Base-by-base conservation (phyloP, 1,140 invertebrate genomes). In the Grapholita molesta region DNA sequence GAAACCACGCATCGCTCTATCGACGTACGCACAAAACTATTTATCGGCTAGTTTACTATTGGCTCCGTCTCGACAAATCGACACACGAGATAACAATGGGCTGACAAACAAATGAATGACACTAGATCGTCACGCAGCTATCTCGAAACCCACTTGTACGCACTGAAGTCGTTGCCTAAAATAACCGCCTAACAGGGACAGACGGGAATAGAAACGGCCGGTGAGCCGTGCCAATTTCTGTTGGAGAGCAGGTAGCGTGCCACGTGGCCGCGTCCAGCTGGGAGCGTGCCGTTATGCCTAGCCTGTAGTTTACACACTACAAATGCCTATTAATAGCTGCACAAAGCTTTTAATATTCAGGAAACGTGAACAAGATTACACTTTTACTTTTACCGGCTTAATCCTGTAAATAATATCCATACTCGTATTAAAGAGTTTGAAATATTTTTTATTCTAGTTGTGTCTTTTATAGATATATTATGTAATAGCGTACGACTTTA, bases 81-180 rank as follows among this genome's bases (percentile, higher is more conserved):
- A 84, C 80, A 81, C 80, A 75, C 80, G 80, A 84, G 79, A 89
- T 85, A 85, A 89, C 89, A 89, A 89, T 86, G 85, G 80, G 85
- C 82, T 82, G 83, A 83, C 82, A 82, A 87, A 79, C 81, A 84
- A 85, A 91, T 90, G 89, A 91, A 91, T 91, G 89, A 89, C 88
- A 89, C 72, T 78, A 73, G 84, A 75, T 74, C 81, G 75, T 73
- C 74, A 75, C 73, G 78, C 76, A 76, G 74, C 68, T 42, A 61
- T 66, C 77, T 74, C 80, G 76, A 76, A 80, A 73, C 71, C 78
- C 84, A 89, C 85, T 88, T 85, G 79, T 84, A 87, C 83, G 81
- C 79, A 79, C 72, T 57, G 73, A 82, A 83, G 83, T 80, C 80
- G 74, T 70, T 87, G 89, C 89, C 88, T 89, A 88, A 88, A 90